Conservation (phyloP, 2,888 invertebrate species). For the Dicyrtomina minuta region DNA sequence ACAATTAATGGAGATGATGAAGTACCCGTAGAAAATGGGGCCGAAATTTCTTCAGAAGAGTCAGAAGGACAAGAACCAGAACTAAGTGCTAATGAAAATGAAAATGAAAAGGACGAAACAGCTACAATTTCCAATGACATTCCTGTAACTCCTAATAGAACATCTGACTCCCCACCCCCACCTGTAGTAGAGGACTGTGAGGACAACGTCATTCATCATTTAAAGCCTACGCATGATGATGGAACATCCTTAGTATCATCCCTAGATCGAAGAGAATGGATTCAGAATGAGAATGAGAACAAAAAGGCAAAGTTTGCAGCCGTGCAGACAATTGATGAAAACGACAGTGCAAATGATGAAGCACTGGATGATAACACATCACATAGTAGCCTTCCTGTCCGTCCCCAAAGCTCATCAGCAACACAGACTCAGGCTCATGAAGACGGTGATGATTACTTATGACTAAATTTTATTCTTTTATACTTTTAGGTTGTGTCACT, state of each 20-base stretch:
- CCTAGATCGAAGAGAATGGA: slow-evolving; percentile 51
- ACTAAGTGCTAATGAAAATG: background rate
- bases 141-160: slow-evolving; percentile 10
- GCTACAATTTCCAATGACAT: background rate
- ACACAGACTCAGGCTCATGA: slow-evolving; percentile 82
- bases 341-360: slow-evolving; percentile 20
- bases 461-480: no score
- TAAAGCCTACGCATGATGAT: slow-evolving; percentile 50
- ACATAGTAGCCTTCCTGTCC: slow-evolving; percentile 38
- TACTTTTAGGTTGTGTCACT: background rate
- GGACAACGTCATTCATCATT: slow-evolving; percentile 52
- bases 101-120: background rate
- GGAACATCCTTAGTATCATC: slow-evolving; percentile 51
- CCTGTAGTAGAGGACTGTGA: slow-evolving; percentile 35
- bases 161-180: background rate
- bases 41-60: slow-evolving; percentile 22
- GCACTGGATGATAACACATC: slow-evolving; percentile 33
- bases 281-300: slow-evolving; percentile 48
- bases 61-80: slow-evolving; percentile 18
- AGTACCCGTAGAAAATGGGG: slow-evolving; percentile 12
- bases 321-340: slow-evolving; percentile 22
- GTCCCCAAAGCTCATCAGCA: slow-evolving; percentile 76
- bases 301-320: slow-evolving; percentile 44
- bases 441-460: slow-evolving; percentile 66
- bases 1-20: slow-evolving; percentile 19